Conservation (phyloP, 30 jellyfish, hydroid and myxozoan species). For the Mastigias papua region DNA sequence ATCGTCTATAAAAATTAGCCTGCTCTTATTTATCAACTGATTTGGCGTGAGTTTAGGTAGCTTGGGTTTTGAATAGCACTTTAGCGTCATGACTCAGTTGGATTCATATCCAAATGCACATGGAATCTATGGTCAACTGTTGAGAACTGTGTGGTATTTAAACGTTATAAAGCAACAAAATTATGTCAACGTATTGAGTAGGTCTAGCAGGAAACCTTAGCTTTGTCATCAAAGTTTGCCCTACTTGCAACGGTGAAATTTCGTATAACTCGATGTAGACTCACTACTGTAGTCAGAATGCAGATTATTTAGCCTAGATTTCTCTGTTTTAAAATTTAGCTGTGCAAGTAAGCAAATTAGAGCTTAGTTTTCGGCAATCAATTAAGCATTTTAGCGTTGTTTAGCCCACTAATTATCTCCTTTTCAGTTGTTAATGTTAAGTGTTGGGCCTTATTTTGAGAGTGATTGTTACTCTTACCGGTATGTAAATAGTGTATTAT, state of each 20-base stretch:
- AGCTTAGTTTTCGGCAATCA: not conserved
- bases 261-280: too few relatives aligned
- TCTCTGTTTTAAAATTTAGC: not conserved
- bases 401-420: not conserved
- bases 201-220: not conserved
- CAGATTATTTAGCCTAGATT: not conserved
- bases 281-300: not conserved
- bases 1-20: too few relatives aligned
- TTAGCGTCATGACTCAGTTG: not conserved
- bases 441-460: constrained; percentile 31
- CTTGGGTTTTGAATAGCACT: not conserved
- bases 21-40: not conserved
- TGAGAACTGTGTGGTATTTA: not conserved
- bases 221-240: not conserved
- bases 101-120: not conserved
- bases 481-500: constrained; percentile 63
- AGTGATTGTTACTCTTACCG: constrained; percentile 24
- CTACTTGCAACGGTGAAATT: not conserved
- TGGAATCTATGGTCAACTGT: not conserved
- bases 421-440: not conserved
- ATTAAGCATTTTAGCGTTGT: not conserved
- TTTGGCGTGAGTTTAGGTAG: not conserved
- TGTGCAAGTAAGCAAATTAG: not conserved
- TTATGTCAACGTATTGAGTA: not conserved
- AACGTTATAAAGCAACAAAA: not conserved